phyloP scores from a whole-genome alignment of 23 tunicate genomes.

The Styela clava region DNA sequence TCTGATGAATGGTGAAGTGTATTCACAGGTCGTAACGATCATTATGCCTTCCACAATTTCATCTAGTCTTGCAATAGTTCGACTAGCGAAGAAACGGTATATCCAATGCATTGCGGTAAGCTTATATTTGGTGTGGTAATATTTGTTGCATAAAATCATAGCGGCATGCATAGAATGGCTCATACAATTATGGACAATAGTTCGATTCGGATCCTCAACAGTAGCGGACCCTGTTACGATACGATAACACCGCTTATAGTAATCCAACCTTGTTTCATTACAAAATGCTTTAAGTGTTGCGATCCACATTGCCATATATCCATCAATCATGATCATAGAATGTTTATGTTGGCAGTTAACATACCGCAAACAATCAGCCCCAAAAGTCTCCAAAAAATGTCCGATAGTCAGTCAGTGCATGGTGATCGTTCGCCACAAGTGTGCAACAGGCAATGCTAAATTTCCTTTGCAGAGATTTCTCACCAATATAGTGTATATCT shows the following conservation, averaged over 20 bases:
- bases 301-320: constrained; percentile 50
- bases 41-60: neutral
- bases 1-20: neutral
- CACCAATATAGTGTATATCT: constrained; percentile 31
- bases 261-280: constrained; percentile 14
- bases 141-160: constrained; percentile 4
- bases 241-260: constrained; percentile 28
- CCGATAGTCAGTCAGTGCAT: constrained; percentile 34
- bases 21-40: neutral
- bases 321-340: constrained; percentile 29
- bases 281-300: constrained; percentile 16
- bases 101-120: constrained; percentile 28
- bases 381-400: constrained; percentile 25
- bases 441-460: constrained; percentile 35
- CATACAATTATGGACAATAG: constrained; percentile 40
- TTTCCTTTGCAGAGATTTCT: constrained; percentile 21
- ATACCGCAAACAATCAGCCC: neutral
- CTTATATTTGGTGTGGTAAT: constrained; percentile 5
- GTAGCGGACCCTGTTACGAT: constrained; percentile 13
- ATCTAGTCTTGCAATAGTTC: neutral
- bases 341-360: constrained; percentile 5
- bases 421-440: constrained; percentile 6
- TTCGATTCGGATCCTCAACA: constrained; percentile 5
- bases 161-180: constrained; percentile 46
- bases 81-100: neutral